Evolutionary conservation across 2,113 vertebrate species (phyloP), one percentile per base, ranked within the genome.

Genomic region (Trematomus loennbergii): DNA sequence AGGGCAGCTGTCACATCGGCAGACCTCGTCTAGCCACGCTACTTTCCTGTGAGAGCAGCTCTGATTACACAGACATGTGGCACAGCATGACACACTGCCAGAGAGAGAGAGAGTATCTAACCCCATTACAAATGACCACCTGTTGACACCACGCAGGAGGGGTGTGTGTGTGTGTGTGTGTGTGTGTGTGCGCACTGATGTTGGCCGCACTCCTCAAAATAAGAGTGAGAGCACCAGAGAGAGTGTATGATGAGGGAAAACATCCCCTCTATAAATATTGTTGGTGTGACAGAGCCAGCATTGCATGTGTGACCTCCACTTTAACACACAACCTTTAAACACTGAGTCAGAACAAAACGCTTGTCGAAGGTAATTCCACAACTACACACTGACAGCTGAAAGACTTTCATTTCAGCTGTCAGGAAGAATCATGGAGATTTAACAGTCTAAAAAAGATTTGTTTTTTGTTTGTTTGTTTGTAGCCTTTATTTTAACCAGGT

Each of bases 51-150:
- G 48, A 84, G 81, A 50, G 83, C 62, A 17, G 73, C 72, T 91
- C 77, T 78, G 48, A 66, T 91, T 89, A 84, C 87, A 71, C 70
- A 68, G 75, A 83, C 80, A 76, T 67, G 82, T 69, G 81, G 81
- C 67, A 71, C 15, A 73, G 64, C 59, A 5, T 29, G 67, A 78
- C 74, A 53, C 78, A 3, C 77, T 81, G 85, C 83, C 89, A 86
- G 20, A 59, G 52, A 58, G 63, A 58, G 63, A 58, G 50, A 70
- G 59, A 54, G 48, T 0, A 13, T 55, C 53, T 57, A 54, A 48
- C 48, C 66, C 68, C 54, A 48, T 62, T 85, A 69, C 62, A 66
- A 63, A 83, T 65, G 64, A 61, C 65, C 88, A 88, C 86, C 75
- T 86, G 82, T 76, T 79, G 84, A 68, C 71, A 79, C 58, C 43